Evolutionary conservation across 2,113 vertebrate genomes (phyloP).

Genomic region (Cebidichthys violaceus): DNA sequence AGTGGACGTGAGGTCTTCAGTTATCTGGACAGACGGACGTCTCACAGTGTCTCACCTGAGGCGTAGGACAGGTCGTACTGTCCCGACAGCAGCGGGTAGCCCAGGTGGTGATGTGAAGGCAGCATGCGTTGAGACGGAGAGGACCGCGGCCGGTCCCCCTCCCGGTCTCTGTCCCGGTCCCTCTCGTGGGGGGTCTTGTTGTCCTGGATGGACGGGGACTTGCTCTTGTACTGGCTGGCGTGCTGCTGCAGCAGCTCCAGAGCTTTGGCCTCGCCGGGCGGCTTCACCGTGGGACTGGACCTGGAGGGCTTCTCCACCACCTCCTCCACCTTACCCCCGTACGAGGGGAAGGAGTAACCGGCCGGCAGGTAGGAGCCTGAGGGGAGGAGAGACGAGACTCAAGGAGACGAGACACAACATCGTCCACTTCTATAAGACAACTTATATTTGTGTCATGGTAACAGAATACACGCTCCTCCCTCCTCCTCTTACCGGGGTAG

Average conservation of each 20-base stretch:
- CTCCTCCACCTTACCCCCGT: conserved; percentile 90
- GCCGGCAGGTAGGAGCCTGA: conserved; percentile 93
- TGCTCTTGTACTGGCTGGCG: conserved; percentile 98
- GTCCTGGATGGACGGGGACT: conserved; percentile 91
- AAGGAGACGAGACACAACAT: too few relatives aligned
- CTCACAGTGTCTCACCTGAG: conserved; percentile 85
- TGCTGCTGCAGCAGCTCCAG: conserved; percentile 98
- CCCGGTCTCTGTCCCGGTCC: conserved; percentile 80
- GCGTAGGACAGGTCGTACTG: conserved; percentile 97
- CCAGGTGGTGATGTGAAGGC: conserved; percentile 93
- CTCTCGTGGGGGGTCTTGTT: conserved; percentile 82
- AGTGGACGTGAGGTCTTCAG: too few relatives aligned
- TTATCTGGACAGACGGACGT: not conserved
- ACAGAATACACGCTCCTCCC: too few relatives aligned
- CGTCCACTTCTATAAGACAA: too few relatives aligned
- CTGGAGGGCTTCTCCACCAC: conserved; percentile 88
- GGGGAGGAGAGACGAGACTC: not conserved
- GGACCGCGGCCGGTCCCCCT: conserved; percentile 89
- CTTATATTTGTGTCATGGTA: too few relatives aligned
- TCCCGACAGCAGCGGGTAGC: conserved; percentile 93
- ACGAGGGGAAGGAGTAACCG: conserved; percentile 93
- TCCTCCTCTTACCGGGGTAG: conserved; percentile 89
- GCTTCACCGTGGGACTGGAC: conserved; percentile 83
- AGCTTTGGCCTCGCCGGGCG: conserved; percentile 91
- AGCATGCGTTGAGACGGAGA: conserved; percentile 94